Base-by-base conservation (phyloP, 2,888 invertebrate species). In the Leptinotarsa juncta region DNA sequence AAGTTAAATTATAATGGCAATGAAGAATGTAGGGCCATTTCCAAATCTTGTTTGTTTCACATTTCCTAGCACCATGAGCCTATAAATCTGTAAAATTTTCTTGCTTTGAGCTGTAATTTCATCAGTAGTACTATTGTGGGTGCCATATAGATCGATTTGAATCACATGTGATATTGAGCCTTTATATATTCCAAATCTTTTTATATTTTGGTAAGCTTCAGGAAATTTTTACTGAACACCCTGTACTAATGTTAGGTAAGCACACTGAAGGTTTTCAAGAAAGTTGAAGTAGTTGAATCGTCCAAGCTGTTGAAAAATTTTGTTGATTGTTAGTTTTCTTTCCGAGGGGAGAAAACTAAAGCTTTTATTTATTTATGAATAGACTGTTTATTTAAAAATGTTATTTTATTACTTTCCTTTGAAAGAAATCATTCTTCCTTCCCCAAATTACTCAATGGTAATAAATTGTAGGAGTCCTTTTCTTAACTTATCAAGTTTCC, bases 361-460 rank as follows among this genome's bases (percentile, higher is more conserved):
- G 69, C 69, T 69, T 69, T 69, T 60, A 69, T 69, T 51, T 69
- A 69, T 57, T 69, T 69, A 69, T 69, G 48, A 69, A 48, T 69
- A 69, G 57, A 69, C 57, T 69, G 69, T 69, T 69, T 69, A 48
- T 57, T 48, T 55, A 53, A 18, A 32, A 67, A 62, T 18, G 10
- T 12, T 12, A 3, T 62, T 62, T 62, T n/a, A 62, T 62, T 62
- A 16, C n/a, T n/a, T 62, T 26, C 32, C n/a, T 7, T 57, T 23
- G 18, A 12, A 23, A 4, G 23, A 62, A 62, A 2, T 7, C 32
- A 3, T 26, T 26, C 23, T 23, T 1, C 57, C 57, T 23, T 20
- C 4, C 23, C 3, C 14, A 18, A 57, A 2, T 20, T 14, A 14
- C 57, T 23, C 20, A 57, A 57, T 42, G 10, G 32, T 42, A 10